Evolutionary conservation across 1,140 invertebrate species (phyloP), one percentile per base, ranked within the genome.

Genomic region (Zaprionus gabonicus): DNA sequence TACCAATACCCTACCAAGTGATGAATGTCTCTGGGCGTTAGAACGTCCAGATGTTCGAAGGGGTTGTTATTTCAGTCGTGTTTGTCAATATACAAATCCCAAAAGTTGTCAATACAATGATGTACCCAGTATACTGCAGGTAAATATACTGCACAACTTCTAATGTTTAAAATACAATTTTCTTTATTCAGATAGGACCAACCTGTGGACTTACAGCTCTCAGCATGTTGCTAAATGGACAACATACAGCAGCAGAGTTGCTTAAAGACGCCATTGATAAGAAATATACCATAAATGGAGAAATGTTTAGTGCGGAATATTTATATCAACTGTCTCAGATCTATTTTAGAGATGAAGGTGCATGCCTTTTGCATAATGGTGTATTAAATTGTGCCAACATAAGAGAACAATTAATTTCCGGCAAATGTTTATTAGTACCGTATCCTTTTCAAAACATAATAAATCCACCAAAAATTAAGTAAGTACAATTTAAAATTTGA

Each of bases 151-250:
- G 1, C 7, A 4, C 9, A 12, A 13, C 20, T 10, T 12, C 12
- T 9, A 3, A 9, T 15, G 9, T 20, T 25, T 10, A 27, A 23
- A 15, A 5, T 2, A 20, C 3, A 20, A 44, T 4, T 15, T 13
- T n/a, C 13, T 13, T 28, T 12, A 3, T 49, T 12, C 23, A 86
- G 83, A 53, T 80, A 7, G 95, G 95, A 6, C 95, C 95, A 7
- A 97, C 96, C 80, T 98, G 97, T 93, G 97, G 97, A 10, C 92
- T 98, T 58, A 96, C 96, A 23, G 97, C 97, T 5, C 90, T 97
- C 12, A 95, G 95, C 36, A 97, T 98, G 96, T 94, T 96, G 59
- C 93, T 95, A 1, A 93, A 95, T 73, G 95, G 95, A 55, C 93
- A 95, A 53, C 94, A 94, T 3, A 93, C 93, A 2, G 93, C 96